Percentiles rank a stretch among this genome's conserved stretches.
Evolutionary conservation across 1,140 invertebrate genomes (phyloP).

Genomic region (Lutraria rhynchaena): DNA sequence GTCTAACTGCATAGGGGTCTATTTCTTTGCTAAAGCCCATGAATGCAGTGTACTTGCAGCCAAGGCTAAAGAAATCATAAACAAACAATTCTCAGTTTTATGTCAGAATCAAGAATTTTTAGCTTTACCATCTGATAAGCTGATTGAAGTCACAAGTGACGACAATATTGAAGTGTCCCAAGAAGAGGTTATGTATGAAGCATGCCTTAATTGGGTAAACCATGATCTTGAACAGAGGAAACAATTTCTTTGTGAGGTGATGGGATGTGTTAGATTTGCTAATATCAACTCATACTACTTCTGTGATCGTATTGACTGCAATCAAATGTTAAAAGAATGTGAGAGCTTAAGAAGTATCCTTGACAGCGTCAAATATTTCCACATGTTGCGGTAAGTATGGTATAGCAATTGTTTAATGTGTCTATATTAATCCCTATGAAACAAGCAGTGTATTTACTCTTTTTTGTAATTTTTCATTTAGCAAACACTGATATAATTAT

Average conservation of each 20-base stretch:
- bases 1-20: slow-evolving; percentile 80
- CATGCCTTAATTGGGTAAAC: slow-evolving; percentile 84
- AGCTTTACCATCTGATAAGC: slow-evolving; percentile 79
- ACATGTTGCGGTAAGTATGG: slow-evolving; percentile 76
- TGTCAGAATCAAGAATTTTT: slow-evolving; percentile 79
- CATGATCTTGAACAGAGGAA: slow-evolving; percentile 77
- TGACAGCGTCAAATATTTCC: slow-evolving; percentile 74
- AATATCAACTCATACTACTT: slow-evolving; percentile 86
- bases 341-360: slow-evolving; percentile 67
- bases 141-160: slow-evolving; percentile 83
- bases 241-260: slow-evolving; percentile 78
- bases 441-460: too few relatives aligned
- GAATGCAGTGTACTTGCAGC: slow-evolving; percentile 77
- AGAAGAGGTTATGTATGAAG: slow-evolving; percentile 85
- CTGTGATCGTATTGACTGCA: slow-evolving; percentile 84
- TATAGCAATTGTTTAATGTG: too few relatives aligned
- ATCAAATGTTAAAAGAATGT: slow-evolving; percentile 78
- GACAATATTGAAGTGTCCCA: slow-evolving; percentile 84
- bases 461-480: too few relatives aligned
- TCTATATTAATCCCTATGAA: too few relatives aligned
- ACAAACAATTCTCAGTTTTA: slow-evolving; percentile 75
- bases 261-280: slow-evolving; percentile 85
- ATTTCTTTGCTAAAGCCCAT: slow-evolving; percentile 80
- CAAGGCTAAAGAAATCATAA: slow-evolving; percentile 79
- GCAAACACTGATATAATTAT: too few relatives aligned